Evolutionary conservation across 2,797 vertebrate species (phyloP).

Genomic region (Acipenser oxyrinchus): DNA sequence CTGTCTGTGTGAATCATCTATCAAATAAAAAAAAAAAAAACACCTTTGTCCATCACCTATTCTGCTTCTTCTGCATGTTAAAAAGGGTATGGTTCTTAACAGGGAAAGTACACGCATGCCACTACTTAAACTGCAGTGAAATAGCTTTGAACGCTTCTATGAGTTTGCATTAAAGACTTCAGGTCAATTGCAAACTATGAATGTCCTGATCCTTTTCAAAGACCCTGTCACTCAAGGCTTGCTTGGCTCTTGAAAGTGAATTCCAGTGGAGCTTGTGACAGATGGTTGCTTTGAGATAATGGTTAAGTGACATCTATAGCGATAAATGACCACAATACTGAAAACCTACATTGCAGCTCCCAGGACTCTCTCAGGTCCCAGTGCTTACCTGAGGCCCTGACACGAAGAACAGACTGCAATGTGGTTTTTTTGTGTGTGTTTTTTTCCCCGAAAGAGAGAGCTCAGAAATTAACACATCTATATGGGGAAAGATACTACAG

Average conservation of each 20-base stretch:
- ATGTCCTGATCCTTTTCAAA: slow-evolving; percentile 25
- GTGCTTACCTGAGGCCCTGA: slow-evolving; percentile 21
- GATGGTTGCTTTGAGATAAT: slow-evolving; percentile 48
- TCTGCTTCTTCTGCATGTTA: no score
- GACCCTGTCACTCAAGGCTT: slow-evolving; percentile 38
- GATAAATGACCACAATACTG: slow-evolving; percentile 47
- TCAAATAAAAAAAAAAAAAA: no score
- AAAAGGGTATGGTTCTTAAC: no score
- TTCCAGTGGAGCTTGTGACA: slow-evolving; percentile 50
- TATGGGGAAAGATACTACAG: neutral
- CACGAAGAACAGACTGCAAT: slow-evolving; percentile 27
- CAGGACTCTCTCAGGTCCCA: slow-evolving; percentile 29
- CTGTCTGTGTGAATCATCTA: no score
- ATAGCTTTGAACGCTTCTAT: neutral
- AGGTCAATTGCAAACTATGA: slow-evolving; percentile 20
- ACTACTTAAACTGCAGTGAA: no score
- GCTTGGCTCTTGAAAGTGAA: slow-evolving; percentile 37
- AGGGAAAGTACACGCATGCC: no score
- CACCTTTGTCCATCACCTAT: no score
- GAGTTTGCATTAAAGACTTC: slow-evolving; percentile 6
- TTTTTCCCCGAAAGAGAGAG: neutral
- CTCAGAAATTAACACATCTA: slow-evolving; percentile 2
- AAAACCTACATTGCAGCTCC: slow-evolving; percentile 46
- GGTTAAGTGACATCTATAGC: slow-evolving; percentile 54
- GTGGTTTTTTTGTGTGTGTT: neutral